A percentile compares a stretch with the other conserved stretches of the same genome.
Evolutionary conservation across 2,797 vertebrate genomes (phyloP).

Genomic region (Lerista edwardsae): DNA sequence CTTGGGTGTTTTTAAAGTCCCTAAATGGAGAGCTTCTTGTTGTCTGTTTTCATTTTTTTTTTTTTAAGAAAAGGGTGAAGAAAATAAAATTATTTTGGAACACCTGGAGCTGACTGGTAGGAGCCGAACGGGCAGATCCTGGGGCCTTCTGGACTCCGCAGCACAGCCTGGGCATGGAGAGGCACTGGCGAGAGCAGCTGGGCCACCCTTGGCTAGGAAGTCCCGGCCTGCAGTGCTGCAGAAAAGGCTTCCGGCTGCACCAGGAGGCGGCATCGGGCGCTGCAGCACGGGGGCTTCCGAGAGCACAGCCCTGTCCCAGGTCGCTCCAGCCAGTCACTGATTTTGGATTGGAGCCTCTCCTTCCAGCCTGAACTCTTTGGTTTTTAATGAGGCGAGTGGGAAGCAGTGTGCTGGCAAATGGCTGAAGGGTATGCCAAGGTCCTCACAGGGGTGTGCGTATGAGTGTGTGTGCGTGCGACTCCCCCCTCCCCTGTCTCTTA

Average conservation of each 20-base stretch:
- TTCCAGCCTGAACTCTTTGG: background rate
- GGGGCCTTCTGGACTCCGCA: too few species aligned
- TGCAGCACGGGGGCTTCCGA: background rate
- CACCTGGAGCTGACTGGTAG: background rate
- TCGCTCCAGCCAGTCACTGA: background rate
- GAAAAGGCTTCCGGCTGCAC: background rate
- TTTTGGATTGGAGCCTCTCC: too few species aligned
- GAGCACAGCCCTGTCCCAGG: background rate
- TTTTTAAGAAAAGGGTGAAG: background rate
- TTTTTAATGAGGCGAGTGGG: background rate
- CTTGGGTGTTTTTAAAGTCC: background rate
- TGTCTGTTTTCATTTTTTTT: background rate
- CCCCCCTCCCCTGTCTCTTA: too few species aligned
- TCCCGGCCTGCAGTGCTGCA: background rate
- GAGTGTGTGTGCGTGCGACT: too few species aligned
- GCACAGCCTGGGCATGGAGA: background rate
- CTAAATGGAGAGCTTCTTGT: background rate
- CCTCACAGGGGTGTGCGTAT: too few species aligned
- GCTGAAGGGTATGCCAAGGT: background rate
- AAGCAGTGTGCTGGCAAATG: background rate
- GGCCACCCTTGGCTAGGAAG: background rate
- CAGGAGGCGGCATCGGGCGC: background rate
- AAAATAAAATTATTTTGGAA: conserved; percentile 28
- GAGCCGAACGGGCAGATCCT: background rate
- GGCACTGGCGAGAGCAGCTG: too few species aligned